Base-by-base conservation (phyloP, 2,888 invertebrate genomes). In the Teinopalpus imperialis region DNA sequence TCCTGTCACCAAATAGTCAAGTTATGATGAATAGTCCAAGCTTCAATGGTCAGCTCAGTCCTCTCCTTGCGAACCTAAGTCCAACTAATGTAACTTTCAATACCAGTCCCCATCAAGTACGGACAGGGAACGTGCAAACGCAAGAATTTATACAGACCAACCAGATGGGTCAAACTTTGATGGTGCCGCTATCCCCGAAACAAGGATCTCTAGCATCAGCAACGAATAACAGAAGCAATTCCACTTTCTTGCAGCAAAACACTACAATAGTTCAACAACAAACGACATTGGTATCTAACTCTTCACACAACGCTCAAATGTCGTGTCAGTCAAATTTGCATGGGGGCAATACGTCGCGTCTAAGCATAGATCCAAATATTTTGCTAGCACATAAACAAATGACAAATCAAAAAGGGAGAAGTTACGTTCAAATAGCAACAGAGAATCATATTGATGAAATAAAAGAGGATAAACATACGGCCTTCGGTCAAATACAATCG, bases 221-320 rank as follows among this genome's bases (percentile, higher is more conserved):
- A 0, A 78, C 91, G 0, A 80, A 88, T 7, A 91, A 90, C 66
- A 90, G 93, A 48, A 91, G 90, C 43, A 90, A 91, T 57, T 92
- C 93, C 0, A 95, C 95, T 0, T 95, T 93, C 62, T 94, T 95
- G 1, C 95, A 95, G 57, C 95, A 95, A 59, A 96, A 95, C 66
- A 95, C 95, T 0, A 95, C 95, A 0, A 95, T 96, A 60, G 94
- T 95, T 1, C 94, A 94, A 63, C 94, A 94, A 59, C 94, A 94
- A 69, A 94, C 94, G 0, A 94, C 94, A 0, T 92, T 94, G 82
- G 92, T 94, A 2, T 92, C 94, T 0, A 93, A 93, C 61, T 92
- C 93, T 60, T n/a, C n/a, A n/a, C 92, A 90, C 52, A 77, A 78
- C 52, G 54, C 76, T 12, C 76, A 76, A 46, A 68, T 78, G 63